phyloP scores from a whole-genome alignment of 1,140 invertebrate species.

The Glossosoma conforme region DNA sequence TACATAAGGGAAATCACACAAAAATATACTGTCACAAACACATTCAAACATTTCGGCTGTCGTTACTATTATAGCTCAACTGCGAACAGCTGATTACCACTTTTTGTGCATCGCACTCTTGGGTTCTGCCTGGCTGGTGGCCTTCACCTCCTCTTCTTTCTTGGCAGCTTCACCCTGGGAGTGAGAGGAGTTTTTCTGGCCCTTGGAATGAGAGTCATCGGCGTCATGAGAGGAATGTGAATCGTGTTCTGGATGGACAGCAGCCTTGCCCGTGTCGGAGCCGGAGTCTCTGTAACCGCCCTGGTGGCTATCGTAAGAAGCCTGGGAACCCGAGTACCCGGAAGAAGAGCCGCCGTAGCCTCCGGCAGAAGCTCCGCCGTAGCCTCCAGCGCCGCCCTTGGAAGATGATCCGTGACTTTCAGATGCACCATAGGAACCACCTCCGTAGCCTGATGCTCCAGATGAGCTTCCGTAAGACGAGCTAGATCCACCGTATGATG shows the following conservation, averaged over 20 bases:
- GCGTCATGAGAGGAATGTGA: no score
- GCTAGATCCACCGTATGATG: background rate
- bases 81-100: no score
- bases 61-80: no score
- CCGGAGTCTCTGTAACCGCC: conserved; percentile 93
- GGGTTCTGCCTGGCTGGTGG: no score
- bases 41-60: no score
- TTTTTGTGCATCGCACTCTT: no score
- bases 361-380: conserved; percentile 48
- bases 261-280: background rate
- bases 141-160: no score
- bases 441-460: conserved; percentile 7
- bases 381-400: conserved; percentile 37
- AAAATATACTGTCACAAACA: no score
- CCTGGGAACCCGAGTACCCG: conserved; percentile 99
- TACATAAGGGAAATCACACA: no score
- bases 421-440: conserved; percentile 31
- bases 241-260: background rate
- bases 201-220: no score
- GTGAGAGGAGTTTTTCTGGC: no score
- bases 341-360: conserved; percentile 57
- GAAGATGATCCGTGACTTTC: conserved; percentile 34
- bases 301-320: conserved; percentile 94
- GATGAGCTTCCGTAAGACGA: background rate
- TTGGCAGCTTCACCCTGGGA: no score